phyloP scores from a whole-genome alignment of 2,797 vertebrate genomes.

The Cetoscarus ocellatus region DNA sequence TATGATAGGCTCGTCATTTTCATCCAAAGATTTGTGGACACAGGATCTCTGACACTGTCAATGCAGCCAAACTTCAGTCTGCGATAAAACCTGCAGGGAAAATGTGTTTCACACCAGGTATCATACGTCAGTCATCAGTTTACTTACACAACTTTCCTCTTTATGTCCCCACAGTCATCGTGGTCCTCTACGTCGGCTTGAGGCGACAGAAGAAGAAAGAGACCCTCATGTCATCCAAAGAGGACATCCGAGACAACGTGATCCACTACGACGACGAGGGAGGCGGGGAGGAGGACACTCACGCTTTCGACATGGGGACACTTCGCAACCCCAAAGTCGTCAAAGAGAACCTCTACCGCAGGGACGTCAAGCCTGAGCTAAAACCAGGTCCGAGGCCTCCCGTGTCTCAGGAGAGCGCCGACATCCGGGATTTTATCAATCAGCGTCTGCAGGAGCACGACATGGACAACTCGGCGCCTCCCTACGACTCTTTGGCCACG shows the following conservation, averaged over 20 bases:
- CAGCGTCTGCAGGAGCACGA: constrained; percentile 94
- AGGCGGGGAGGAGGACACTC: constrained; percentile 97
- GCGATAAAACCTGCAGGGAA: too few relatives aligned
- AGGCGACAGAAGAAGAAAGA: constrained; percentile 96
- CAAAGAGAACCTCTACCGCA: constrained; percentile 92
- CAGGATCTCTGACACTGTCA: too few relatives aligned
- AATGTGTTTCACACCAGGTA: too few relatives aligned
- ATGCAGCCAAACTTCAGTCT: neutral
- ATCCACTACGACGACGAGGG: constrained; percentile 99
- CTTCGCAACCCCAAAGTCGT: constrained; percentile 95
- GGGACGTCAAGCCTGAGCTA: constrained; percentile 94
- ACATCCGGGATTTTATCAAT: constrained; percentile 95
- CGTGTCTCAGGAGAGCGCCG: constrained; percentile 88
- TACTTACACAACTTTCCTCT: neutral
- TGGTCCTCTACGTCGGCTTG: constrained; percentile 94
- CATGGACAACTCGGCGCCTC: constrained; percentile 90
- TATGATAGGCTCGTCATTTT: too few relatives aligned
- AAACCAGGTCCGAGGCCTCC: constrained; percentile 69
- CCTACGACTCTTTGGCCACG: constrained; percentile 97
- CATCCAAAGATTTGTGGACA: too few relatives aligned
- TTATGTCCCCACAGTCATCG: constrained; percentile 86
- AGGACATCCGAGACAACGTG: constrained; percentile 98
- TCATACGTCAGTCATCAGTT: too few relatives aligned
- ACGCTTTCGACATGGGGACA: constrained; percentile 97
- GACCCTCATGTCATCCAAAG: constrained; percentile 98